These are phyloP conservation scores for Urocolius indicus DNA, from an alignment of 2,113 vertebrate species.

Conservation along the genomic window DNA sequence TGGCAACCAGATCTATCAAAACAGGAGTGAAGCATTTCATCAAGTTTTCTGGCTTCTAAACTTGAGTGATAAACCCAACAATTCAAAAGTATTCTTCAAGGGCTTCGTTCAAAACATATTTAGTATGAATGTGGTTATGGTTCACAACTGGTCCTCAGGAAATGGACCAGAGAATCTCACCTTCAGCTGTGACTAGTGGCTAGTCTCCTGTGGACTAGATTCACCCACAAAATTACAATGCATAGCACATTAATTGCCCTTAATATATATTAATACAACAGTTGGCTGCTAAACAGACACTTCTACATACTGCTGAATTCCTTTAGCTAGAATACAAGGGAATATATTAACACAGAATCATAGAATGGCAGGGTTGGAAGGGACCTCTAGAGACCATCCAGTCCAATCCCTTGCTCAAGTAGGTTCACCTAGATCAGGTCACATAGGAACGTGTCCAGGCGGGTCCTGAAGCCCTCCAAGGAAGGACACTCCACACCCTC, in stretches of 20 bases:
- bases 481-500: too few relatives aligned
- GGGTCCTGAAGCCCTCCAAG: too few relatives aligned
- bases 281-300: neutral
- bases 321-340: neutral
- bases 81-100: neutral
- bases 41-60: neutral
- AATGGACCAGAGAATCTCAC: neutral
- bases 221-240: neutral
- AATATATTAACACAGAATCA: neutral
- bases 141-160: neutral
- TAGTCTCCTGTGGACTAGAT: neutral
- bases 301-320: neutral
- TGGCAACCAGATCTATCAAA: neutral
- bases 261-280: neutral
- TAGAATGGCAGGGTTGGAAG: too few relatives aligned
- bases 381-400: too few relatives aligned
- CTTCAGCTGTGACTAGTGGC: neutral
- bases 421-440: too few relatives aligned
- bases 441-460: too few relatives aligned
- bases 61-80: neutral
- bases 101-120: neutral
- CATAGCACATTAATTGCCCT: neutral
- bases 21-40: neutral
- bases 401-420: too few relatives aligned
- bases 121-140: neutral